These are phyloP conservation scores for Calameuta pallipes DNA, from an alignment of 2,888 invertebrate genomes.

Conservation along the genomic window DNA sequence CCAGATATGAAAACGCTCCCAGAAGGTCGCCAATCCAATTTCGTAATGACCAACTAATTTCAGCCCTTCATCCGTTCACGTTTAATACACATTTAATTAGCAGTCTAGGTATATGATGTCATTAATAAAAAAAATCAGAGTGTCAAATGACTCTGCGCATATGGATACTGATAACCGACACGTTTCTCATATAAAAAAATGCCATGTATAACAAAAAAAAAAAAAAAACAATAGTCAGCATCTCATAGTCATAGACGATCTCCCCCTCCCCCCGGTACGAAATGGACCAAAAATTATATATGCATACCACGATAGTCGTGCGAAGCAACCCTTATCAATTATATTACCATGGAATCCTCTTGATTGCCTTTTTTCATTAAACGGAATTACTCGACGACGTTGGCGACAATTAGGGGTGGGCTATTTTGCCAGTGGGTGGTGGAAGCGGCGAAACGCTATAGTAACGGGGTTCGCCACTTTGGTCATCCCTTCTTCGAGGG, in stretches of 20 bases:
- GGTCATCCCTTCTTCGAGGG: constrained; percentile 1
- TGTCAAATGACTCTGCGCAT: not conserved
- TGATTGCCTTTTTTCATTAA: constrained; percentile 9
- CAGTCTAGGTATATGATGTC: not conserved
- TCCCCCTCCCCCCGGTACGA: not conserved
- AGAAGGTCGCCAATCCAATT: constrained; percentile 19
- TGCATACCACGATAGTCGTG: not conserved
- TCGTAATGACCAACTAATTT: constrained; percentile 12
- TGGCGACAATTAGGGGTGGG: not conserved
- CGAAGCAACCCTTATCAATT: not conserved
- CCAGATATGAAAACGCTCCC: constrained; percentile 20
- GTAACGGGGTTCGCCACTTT: constrained; percentile 7
- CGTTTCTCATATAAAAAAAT: not conserved
- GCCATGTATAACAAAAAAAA: not conserved
- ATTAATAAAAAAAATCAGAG: not conserved
- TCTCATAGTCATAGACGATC: not conserved
- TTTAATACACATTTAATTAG: not conserved
- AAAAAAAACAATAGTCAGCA: not conserved
- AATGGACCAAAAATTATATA: not conserved
- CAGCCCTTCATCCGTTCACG: not conserved
- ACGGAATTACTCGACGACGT: constrained; percentile 4
- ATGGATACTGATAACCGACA: not conserved
- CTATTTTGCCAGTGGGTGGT: not conserved
- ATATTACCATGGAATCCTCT: not conserved
- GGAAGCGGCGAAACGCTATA: not conserved